Percentiles rank a stretch among this genome's conserved stretches.
Evolutionary conservation across 2,888 invertebrate species (phyloP).

Genomic region (Drosophila eohydei): DNA sequence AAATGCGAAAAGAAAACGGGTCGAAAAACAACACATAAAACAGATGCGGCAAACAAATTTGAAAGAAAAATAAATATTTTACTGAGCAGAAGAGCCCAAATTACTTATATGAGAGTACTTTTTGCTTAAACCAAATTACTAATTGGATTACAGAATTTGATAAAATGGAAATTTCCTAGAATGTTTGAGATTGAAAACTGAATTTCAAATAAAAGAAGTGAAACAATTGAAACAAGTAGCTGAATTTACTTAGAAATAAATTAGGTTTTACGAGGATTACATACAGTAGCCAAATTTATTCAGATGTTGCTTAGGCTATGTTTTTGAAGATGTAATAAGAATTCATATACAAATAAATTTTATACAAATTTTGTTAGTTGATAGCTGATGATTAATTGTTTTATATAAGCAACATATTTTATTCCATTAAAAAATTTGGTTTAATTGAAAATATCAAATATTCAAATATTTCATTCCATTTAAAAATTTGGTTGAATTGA

Average conservation of each 20-base stretch:
- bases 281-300: too few species aligned
- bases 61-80: not conserved
- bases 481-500: too few species aligned
- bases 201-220: not conserved
- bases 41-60: slow-evolving; percentile 4
- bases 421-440: too few species aligned
- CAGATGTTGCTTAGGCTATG: too few species aligned
- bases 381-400: too few species aligned
- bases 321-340: too few species aligned
- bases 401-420: too few species aligned
- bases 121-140: not conserved
- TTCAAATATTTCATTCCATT: too few species aligned
- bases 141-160: not conserved
- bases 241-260: not conserved
- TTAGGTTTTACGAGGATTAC: not conserved
- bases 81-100: not conserved
- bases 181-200: not conserved
- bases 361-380: too few species aligned
- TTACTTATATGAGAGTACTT: slow-evolving; percentile 9
- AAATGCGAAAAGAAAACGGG: slow-evolving; percentile 25
- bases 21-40: slow-evolving; percentile 23
- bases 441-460: too few species aligned
- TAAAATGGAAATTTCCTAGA: not conserved
- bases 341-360: too few species aligned
- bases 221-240: not conserved